Evolutionary conservation across 2,113 vertebrate species (phyloP), one percentile per base, ranked within the genome.

Genomic region (Osmerus eperlanus): DNA sequence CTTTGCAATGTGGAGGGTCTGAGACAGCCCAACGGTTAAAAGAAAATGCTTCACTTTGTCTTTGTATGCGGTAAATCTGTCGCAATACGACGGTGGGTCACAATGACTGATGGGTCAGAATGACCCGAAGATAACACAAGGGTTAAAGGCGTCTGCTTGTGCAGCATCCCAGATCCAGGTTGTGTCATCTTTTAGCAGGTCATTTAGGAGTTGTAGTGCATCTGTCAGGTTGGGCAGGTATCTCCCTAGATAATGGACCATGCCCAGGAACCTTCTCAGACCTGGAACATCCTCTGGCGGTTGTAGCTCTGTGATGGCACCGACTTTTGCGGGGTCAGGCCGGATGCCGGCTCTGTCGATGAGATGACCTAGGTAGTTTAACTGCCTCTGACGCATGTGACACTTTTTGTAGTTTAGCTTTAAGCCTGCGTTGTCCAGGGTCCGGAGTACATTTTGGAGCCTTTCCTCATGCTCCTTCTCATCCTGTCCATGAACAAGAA

Each of bases 391-490:
- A 19, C 16, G 1, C 55, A 58, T 18, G 18, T 8, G 55, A 58
- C 18, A 58, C 11, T 19, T 58, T 6, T 18, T 19, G 18, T 18
- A 11, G 55, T 58, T 56, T 15, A 28, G 25, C 25, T 28, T 28
- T 28, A 28, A 36, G 7, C 32, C 32, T 7, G 7, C 32, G 0
- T 36, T 58, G 6, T 9, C 55, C 55, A n/a, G 55, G 18, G 55
- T 58, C 18, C 15, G 19, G 6, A 58, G 55, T 18, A 15, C 19
- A 18, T 56, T 58, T 19, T 19, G 55, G 55, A 56, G 54, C n/a
- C 54, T 56, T n/a, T 18, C 16, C 54, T 80, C 51, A 16, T 78
- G 78, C 6, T 74, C 51, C 36, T 70, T 65, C n/a, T 77, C 51
- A 21, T 65, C 52, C 13, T 0, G 6, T 2, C 78, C 72, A 9